These are phyloP conservation scores for Colletes collaris DNA, from an alignment of 2,888 invertebrate genomes.

Conservation along the genomic window DNA sequence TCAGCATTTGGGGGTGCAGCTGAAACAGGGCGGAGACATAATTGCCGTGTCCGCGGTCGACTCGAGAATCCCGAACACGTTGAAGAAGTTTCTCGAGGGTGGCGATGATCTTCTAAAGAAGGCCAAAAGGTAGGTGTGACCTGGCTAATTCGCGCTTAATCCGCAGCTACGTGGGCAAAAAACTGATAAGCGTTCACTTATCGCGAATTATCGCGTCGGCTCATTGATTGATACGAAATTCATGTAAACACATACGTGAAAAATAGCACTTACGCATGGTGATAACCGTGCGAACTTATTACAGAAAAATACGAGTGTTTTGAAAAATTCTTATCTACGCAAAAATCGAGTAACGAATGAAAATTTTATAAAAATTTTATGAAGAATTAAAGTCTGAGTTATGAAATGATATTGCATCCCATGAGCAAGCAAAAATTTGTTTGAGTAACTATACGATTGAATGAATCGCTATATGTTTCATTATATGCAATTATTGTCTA, in stretches of 20 bases:
- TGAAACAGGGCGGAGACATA: conserved; percentile 87
- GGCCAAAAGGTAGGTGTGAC: conserved; percentile 84
- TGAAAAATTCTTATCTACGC: not conserved
- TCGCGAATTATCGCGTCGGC: conserved; percentile 8
- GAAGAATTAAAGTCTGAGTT: too few species aligned
- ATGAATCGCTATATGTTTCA: too few species aligned
- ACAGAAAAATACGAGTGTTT: not conserved
- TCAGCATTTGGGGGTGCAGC: conserved; percentile 88
- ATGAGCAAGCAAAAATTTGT: too few species aligned
- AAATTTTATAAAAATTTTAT: too few species aligned
- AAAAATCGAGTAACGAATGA: too few species aligned
- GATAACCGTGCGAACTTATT: not conserved
- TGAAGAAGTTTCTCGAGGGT: conserved; percentile 84
- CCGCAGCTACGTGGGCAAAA: not conserved
- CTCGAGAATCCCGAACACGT: conserved; percentile 84
- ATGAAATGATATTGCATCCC: too few species aligned
- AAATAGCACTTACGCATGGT: not conserved
- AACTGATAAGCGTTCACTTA: not conserved
- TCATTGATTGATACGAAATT: not conserved
- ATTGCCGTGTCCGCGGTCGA: conserved; percentile 86
- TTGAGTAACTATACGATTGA: too few species aligned
- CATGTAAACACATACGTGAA: not conserved
- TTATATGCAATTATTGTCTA: too few species aligned
- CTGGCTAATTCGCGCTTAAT: not conserved
- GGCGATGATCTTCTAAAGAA: conserved; percentile 84